Evolutionary conservation across 2,888 invertebrate genomes (phyloP).

Genomic region (Nemoura dubitans): DNA sequence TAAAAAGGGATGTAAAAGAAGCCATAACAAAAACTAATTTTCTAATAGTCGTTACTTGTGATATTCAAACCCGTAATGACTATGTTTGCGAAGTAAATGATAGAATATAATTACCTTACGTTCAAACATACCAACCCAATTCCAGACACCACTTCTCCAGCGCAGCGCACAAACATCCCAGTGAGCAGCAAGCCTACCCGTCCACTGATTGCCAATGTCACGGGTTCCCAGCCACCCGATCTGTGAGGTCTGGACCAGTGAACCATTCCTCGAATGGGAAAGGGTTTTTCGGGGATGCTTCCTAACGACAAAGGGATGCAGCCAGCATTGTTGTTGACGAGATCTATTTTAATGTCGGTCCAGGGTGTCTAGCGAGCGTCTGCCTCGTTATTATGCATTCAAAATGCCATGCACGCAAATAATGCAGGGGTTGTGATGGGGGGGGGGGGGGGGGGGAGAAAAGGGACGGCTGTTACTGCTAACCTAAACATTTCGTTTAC

Average conservation of each 20-base stretch:
- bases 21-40: neutral
- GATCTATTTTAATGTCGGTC: slow-evolving; percentile 41
- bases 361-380: slow-evolving; percentile 23
- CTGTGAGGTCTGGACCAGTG: slow-evolving; percentile 35
- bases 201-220: slow-evolving; percentile 8
- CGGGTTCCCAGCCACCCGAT: neutral
- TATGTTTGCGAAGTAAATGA: no score
- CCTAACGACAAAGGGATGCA: slow-evolving; percentile 38
- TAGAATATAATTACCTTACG: neutral
- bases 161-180: neutral
- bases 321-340: slow-evolving; percentile 22
- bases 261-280: slow-evolving; percentile 17
- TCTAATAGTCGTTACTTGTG: no score
- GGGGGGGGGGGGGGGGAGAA: slow-evolving; percentile 1
- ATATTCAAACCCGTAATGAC: no score
- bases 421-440: neutral
- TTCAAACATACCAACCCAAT: neutral
- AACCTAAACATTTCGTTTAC: slow-evolving; percentile 37
- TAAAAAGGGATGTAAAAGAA: neutral
- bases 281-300: slow-evolving; percentile 41
- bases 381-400: slow-evolving; percentile 41
- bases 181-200: neutral
- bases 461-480: neutral
- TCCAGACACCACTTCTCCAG: neutral
- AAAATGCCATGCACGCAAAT: neutral